Conservation (phyloP, 1,140 invertebrate genomes). For the Chrysopa pallens region DNA sequence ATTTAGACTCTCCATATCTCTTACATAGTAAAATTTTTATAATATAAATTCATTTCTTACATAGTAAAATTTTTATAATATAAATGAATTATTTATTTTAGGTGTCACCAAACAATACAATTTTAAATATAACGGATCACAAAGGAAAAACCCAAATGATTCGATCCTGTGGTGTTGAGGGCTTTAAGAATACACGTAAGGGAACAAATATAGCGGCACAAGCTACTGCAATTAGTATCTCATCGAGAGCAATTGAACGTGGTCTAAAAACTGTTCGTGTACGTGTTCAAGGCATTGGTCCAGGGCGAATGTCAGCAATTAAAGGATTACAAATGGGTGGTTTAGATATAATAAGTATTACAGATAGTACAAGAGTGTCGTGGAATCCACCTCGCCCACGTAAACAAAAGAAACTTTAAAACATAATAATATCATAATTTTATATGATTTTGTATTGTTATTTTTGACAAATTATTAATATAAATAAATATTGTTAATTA, state of each 20-base stretch:
- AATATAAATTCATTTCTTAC: too few relatives aligned
- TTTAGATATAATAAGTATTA: slow-evolving; percentile 74
- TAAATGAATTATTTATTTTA: too few relatives aligned
- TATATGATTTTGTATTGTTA: too few relatives aligned
- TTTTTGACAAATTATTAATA: too few relatives aligned
- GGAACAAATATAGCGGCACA: slow-evolving; percentile 93
- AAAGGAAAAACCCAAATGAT: slow-evolving; percentile 39
- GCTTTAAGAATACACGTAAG: slow-evolving; percentile 87
- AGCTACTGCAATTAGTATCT: slow-evolving; percentile 67
- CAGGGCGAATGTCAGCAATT: slow-evolving; percentile 77
- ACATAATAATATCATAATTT: too few relatives aligned
- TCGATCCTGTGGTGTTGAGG: slow-evolving; percentile 70
- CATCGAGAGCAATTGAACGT: slow-evolving; percentile 52
- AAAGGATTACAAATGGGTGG: slow-evolving; percentile 85
- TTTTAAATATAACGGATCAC: slow-evolving; percentile 51
- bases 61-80: too few relatives aligned
- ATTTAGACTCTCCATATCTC: too few relatives aligned
- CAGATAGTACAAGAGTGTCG: slow-evolving; percentile 69
- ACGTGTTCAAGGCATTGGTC: slow-evolving; percentile 60
- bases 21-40: too few relatives aligned
- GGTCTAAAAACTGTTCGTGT: slow-evolving; percentile 59
- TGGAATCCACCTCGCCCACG: slow-evolving; percentile 55
- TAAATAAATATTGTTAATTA: too few relatives aligned
- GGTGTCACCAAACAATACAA: slow-evolving; percentile 66
- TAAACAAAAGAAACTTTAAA: slow-evolving; percentile 56